Base-by-base conservation (phyloP, 2,797 vertebrate species). In the Lutjanus argentimaculatus region DNA sequence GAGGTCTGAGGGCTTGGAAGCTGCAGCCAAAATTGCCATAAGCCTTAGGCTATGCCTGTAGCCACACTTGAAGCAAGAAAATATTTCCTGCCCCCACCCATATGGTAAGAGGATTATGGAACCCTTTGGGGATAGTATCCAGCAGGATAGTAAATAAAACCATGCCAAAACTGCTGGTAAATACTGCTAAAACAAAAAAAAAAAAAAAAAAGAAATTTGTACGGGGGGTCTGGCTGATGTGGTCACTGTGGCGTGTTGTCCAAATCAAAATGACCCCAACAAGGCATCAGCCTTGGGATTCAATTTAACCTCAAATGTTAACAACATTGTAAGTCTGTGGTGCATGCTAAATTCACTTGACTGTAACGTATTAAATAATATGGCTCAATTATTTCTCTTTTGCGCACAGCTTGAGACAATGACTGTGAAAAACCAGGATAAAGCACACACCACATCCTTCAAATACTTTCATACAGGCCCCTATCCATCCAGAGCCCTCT, bases 101-200 rank as follows among this genome's bases (percentile, higher is more conserved):
- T 90, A 87, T 86, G 80, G 77, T 90, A 90, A 91, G 75, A 91
- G 89, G 90, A 91, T 94, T 93, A 89, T 53, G 72, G 68, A 63
- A 43, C 45, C 88, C 67, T 82, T 49, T 82, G 86, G 90, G 92
- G 83, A 88, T 62, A 9, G 62, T 48, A 82, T 90, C 86, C 77
- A 72, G 71, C 55, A 71, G 73, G 86, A 85, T 71, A 80, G 89
- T 88, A 88, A 92, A 88, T 91, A 87, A 87, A 91, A 90, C 72
- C 78, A 69, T 61, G 79, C 49, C 65, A 80, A 83, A 91, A 77
- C 84, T 57, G 79, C 62, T 71, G 65, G 72, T 82, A 88, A 93
- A 90, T 77, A 69, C 74, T 59, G 57, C n/a, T 75, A 67, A 67
- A 87, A 80, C 66, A n/a, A n/a, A n/a, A n/a, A n/a, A n/a, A n/a